These are phyloP conservation scores for Autographa pulchrina DNA, from an alignment of 2,888 invertebrate genomes.

Conservation along the genomic window DNA sequence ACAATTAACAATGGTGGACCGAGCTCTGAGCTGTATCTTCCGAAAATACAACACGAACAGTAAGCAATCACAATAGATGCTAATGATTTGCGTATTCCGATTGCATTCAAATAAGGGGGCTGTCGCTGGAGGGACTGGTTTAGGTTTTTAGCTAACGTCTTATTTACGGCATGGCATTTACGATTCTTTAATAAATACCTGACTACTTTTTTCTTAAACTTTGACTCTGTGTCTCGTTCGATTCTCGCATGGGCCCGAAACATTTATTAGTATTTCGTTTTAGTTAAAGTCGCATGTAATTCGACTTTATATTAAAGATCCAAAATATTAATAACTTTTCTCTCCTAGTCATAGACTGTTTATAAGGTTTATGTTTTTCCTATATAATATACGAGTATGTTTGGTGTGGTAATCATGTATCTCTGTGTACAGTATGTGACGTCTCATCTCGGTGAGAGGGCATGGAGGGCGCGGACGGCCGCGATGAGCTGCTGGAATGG, in stretches of 20 bases:
- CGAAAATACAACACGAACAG: constrained; percentile 76
- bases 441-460: constrained; percentile 82
- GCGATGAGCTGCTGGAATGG: constrained; percentile 82
- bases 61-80: constrained; percentile 60
- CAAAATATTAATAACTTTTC: too few species aligned
- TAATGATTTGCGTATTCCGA: constrained; percentile 55
- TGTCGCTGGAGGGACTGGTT: constrained; percentile 42
- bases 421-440: constrained; percentile 69
- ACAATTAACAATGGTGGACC: constrained; percentile 75
- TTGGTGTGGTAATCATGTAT: constrained; percentile 20
- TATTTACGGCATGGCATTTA: not conserved
- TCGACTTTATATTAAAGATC: too few species aligned
- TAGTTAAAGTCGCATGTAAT: too few species aligned
- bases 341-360: too few species aligned
- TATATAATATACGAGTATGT: not conserved
- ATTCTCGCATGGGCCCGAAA: too few species aligned
- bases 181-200: too few species aligned
- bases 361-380: too few species aligned
- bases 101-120: constrained; percentile 41
- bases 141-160: not conserved
- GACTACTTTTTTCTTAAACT: too few species aligned
- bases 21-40: constrained; percentile 69
- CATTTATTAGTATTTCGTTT: too few species aligned
- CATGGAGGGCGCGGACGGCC: constrained; percentile 86
- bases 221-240: too few species aligned